Base-by-base conservation (phyloP, 2,797 vertebrate species). In the Leptodactylus fallax region DNA sequence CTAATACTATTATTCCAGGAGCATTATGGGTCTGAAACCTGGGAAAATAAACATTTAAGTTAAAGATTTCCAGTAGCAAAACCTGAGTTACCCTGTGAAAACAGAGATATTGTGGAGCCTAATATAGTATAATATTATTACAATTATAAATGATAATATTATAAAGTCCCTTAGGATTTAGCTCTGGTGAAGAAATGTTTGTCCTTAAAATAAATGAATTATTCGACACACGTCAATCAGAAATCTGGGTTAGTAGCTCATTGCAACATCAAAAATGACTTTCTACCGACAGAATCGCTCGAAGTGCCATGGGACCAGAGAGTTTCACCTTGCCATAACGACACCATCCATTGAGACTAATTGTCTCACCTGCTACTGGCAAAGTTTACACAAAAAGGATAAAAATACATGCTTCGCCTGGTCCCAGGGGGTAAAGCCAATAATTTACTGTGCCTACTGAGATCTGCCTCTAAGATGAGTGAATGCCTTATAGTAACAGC, bases 11-110 rank as follows among this genome's bases (percentile, higher is more conserved):
- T 81, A 61, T 81, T 49, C 36, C 58, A 61, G 58, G 79, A 47
- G 79, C 79, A 63, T 81, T n/a, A n/a, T 81, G 79, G 60, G 56
- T 61, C 79, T 63, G 11, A 81, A 49, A 45, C 45, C 79, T 81
- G 79, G 21, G 25, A 81, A 81, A 63, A 81, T 63, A 61, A 81
- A 81, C 36, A 81, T n/a, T 63, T 10, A 81, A 61, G 79, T 81
- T 63, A 81, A 63, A 81, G 56, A 81, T 81, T 81, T 81, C 58
- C 79, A 81, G 79, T 81, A 81, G 56, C 27, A 81, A 81, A 63
- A 61, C 27, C 21, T 45, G 27, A n/a, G 11, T n/a, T 81, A 63
- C 63, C 19, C 21, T 49, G 36, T 36, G 56, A 81, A 80, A 80
- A 81, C 58, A 63, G 27, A 21, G 19, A 81, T 63, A 63, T 61